A percentile compares a stretch with the other conserved stretches of the same genome.
Conservation (phyloP, 1,140 invertebrate species). For the Caenorhabditis remanei region DNA sequence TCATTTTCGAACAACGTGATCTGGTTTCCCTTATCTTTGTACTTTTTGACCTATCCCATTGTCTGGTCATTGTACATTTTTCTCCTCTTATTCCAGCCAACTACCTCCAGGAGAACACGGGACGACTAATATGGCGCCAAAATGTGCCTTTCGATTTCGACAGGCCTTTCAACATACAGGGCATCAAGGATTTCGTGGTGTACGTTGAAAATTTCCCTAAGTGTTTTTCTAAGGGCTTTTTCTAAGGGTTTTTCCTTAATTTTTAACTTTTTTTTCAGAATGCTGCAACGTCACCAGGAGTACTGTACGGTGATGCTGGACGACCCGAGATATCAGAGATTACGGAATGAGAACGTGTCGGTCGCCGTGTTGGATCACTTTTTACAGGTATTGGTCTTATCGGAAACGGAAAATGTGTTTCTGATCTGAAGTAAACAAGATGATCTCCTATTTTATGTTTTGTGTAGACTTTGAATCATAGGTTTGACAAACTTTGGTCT, state of each 20-base stretch:
- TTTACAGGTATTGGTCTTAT: constrained; percentile 66
- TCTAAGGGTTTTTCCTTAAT: no score
- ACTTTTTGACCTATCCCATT: not conserved
- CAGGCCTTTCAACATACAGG: constrained; percentile 66
- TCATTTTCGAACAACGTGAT: not conserved
- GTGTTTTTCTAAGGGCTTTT: no score
- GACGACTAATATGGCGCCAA: constrained; percentile 68
- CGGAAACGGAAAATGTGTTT: not conserved
- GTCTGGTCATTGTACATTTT: not conserved
- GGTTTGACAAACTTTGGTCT: no score
- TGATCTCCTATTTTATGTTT: no score
- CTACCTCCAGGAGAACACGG: constrained; percentile 55
- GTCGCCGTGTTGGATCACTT: constrained; percentile 75
- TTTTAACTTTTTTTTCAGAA: no score
- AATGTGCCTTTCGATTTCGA: constrained; percentile 69
- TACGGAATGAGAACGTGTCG: constrained; percentile 62
- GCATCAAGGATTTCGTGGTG: constrained; percentile 62
- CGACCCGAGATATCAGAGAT: constrained; percentile 59
- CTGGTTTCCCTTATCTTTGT: no score
- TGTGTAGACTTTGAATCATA: no score
- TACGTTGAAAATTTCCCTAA: not conserved
- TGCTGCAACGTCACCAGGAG: constrained; percentile 67
- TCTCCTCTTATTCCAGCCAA: constrained; percentile 59
- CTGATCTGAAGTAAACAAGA: no score
- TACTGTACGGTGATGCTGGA: constrained; percentile 67